These are phyloP conservation scores for Drosophila falleni DNA, from an alignment of 2,888 invertebrate species.

Conservation along the genomic window DNA sequence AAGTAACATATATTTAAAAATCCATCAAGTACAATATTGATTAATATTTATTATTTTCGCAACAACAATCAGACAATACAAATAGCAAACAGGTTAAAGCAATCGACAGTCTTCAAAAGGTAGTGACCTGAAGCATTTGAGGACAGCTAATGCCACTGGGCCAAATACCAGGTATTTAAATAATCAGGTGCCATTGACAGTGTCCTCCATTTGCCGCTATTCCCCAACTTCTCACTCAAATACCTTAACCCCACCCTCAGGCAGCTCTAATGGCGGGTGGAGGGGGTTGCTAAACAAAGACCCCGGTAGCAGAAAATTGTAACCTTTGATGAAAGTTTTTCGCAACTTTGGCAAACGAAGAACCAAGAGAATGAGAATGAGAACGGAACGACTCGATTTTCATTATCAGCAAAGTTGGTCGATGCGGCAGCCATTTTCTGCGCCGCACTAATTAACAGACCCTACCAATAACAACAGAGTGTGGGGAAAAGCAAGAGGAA, in stretches of 20 bases:
- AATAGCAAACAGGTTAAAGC: neutral
- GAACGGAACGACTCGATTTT: slow-evolving; percentile 63
- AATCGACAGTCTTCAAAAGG: slow-evolving; percentile 8
- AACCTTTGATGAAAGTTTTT: slow-evolving; percentile 79
- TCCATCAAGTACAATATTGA: too few species aligned
- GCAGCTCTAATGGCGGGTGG: neutral
- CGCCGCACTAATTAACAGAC: slow-evolving; percentile 75
- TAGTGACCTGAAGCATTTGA: neutral
- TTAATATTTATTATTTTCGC: too few species aligned
- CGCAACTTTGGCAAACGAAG: slow-evolving; percentile 65
- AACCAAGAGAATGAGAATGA: slow-evolving; percentile 1
- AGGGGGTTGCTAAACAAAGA: slow-evolving; percentile 15
- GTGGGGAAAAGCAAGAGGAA: neutral
- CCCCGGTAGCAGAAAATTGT: slow-evolving; percentile 63
- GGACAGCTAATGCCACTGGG: slow-evolving; percentile 13
- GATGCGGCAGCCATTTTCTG: slow-evolving; percentile 58
- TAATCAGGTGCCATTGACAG: slow-evolving; percentile 33
- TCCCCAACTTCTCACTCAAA: neutral
- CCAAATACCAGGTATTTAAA: slow-evolving; percentile 25
- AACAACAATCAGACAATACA: too few species aligned
- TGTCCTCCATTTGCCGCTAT: slow-evolving; percentile 7
- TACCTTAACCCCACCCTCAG: neutral
- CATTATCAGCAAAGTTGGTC: slow-evolving; percentile 71
- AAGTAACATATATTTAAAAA: too few species aligned
- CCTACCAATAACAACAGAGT: slow-evolving; percentile 36